Conservation (phyloP, 2,797 vertebrate species). For the Rhinichthys osculus region DNA sequence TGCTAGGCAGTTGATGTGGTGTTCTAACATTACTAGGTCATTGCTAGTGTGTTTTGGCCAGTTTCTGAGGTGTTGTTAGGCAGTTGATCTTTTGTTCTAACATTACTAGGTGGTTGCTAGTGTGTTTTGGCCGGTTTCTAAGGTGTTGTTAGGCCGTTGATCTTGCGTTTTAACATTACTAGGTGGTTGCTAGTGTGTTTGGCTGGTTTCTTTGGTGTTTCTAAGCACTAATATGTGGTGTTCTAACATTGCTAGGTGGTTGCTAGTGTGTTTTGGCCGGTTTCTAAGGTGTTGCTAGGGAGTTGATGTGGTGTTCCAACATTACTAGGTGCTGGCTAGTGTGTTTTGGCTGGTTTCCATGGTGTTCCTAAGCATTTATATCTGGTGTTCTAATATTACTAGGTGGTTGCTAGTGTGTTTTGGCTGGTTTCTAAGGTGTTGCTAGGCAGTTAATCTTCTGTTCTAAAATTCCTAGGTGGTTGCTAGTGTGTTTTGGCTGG, state of each 20-base stretch:
- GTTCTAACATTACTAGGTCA: not conserved
- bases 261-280: too few species aligned
- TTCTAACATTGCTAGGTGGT: too few species aligned
- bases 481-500: not conserved
- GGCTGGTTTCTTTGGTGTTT: fast-evolving
- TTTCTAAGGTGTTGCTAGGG: not conserved
- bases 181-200: not conserved
- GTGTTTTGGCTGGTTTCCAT: not conserved
- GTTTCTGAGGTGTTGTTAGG: not conserved
- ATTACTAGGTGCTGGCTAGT: not conserved
- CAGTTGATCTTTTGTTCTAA: too few species aligned
- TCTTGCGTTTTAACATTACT: fast-evolving
- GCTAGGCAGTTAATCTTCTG: constrained; percentile 69
- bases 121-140: too few species aligned
- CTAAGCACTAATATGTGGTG: too few species aligned
- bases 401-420: not conserved
- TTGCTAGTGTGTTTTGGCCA: not conserved
- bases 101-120: not conserved
- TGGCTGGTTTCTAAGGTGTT: constrained; percentile 62
- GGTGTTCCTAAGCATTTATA: too few species aligned
- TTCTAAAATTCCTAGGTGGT: constrained; percentile 51
- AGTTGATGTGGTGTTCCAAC: fast-evolving
- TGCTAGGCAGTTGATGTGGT: not conserved
- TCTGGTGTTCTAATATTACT: constrained; percentile 70
- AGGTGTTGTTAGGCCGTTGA: not conserved